Evolutionary conservation across 2,888 invertebrate genomes (phyloP), one percentile per base, ranked within the genome.

Genomic region (Ochropleura leucogaster): DNA sequence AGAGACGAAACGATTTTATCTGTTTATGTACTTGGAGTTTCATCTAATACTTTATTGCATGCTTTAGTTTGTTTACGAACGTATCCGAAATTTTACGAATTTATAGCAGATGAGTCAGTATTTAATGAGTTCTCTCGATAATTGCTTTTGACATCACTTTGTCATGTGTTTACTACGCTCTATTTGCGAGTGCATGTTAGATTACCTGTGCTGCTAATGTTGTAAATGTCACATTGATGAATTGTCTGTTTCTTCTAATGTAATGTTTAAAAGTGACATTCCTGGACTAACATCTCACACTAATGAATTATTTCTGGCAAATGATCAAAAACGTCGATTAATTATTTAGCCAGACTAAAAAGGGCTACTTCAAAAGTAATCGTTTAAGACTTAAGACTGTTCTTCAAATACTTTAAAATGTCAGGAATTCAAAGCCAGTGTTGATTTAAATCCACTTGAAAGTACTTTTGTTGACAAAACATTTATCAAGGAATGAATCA

Each of bases 21-120:
- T 82, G 87, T 89, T 88, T 85, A 82, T 79, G 68, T 77, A 83
- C 73, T 86, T 80, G 68, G 74, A 83, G 83, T 85, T 80, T 77
- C 72, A 51, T 72, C 72, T 83, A 82, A 77, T 83, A 84, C 80
- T 87, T 89, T 82, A 86, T 83, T 76, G 68, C 72, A 74, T 73
- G 49, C 78, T 80, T 68, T 60, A 76, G 67, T 76, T 74, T 85
- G 80, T 88, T 85, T 86, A 86, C 75, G 64, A 74, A 83, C 55
- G 76, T 80, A 72, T 75, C 78, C 65, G 59, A 74, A 80, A 51
- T 81, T 87, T 89, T 83, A 89, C 69, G 80, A 79, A 69, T 80
- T 81, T 84, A 77, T 69, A 70, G 75, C 62, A 60, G 69, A 76
- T 30, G 47, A 47, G 44, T 62, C 49, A 77, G 68, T n/a, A 65